phyloP scores from a whole-genome alignment of 2,888 invertebrate species.

The Xylophagus ater region DNA sequence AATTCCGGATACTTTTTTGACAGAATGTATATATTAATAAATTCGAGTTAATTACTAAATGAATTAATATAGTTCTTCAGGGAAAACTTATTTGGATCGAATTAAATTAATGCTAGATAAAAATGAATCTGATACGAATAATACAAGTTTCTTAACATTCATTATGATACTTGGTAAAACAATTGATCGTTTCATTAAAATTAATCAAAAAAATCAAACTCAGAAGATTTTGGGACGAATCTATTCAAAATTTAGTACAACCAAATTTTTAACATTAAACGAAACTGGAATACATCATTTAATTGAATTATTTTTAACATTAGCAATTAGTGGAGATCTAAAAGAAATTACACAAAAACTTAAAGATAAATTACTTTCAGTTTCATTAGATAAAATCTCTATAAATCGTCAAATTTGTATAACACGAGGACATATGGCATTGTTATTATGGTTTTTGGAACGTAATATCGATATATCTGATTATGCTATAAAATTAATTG shows the following conservation, averaged over 20 bases:
- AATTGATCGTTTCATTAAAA: constrained; percentile 22
- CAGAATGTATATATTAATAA: too few relatives aligned
- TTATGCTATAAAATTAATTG: constrained; percentile 30
- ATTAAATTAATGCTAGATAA: constrained; percentile 33
- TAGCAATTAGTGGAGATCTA: constrained; percentile 29
- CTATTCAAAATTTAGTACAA: constrained; percentile 47
- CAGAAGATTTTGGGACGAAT: constrained; percentile 45
- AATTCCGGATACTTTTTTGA: too few relatives aligned
- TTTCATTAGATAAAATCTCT: constrained; percentile 33
- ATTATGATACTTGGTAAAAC: constrained; percentile 39
- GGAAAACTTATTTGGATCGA: constrained; percentile 34
- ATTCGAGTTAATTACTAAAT: too few relatives aligned
- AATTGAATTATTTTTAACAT: constrained; percentile 35
- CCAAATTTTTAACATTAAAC: constrained; percentile 44
- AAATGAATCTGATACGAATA: constrained; percentile 28
- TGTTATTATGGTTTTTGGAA: constrained; percentile 34
- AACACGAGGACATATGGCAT: constrained; percentile 35
- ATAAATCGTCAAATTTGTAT: constrained; percentile 29
- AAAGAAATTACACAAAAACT: constrained; percentile 28
- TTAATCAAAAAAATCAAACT: constrained; percentile 23
- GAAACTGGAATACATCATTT: constrained; percentile 47
- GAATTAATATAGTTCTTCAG: constrained; percentile 21
- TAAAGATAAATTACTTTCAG: constrained; percentile 32
- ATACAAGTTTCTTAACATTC: constrained; percentile 43
- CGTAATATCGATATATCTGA: constrained; percentile 30